Percentiles rank a stretch among this genome's conserved stretches.
phyloP scores from a whole-genome alignment of 2,888 invertebrate genomes.

The Polyommatus iphigenia region DNA sequence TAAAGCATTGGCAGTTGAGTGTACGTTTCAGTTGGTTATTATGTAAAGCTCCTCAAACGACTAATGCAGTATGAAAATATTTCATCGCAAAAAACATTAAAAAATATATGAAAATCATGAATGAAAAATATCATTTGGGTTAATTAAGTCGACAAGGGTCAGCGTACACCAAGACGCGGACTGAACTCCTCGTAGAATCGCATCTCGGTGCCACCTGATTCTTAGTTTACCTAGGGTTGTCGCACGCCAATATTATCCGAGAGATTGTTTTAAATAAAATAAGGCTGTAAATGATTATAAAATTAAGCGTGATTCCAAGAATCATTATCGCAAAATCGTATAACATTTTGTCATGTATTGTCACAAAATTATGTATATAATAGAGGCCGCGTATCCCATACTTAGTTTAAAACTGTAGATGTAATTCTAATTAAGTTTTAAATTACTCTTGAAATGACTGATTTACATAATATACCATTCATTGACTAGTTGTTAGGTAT shows the following conservation, averaged over 20 bases:
- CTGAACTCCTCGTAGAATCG: no score
- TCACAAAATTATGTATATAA: conserved; percentile 18
- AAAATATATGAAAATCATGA: background rate
- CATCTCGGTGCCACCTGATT: background rate
- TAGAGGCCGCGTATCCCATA: conserved; percentile 29
- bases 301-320: background rate
- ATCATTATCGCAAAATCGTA: background rate
- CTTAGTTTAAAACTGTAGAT: conserved; percentile 38
- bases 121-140: background rate
- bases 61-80: background rate
- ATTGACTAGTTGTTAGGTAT: conserved; percentile 54
- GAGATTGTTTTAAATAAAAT: background rate
- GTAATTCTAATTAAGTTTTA: conserved; percentile 50
- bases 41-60: background rate
- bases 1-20: background rate
- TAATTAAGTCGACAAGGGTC: background rate
- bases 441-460: conserved; percentile 66
- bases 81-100: background rate
- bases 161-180: background rate
- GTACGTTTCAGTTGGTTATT: background rate
- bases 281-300: background rate
- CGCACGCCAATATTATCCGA: background rate
- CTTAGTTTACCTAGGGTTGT: background rate
- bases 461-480: conserved; percentile 64
- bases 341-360: background rate